Base-by-base conservation (phyloP, 2,113 vertebrate genomes). In the Lamprologus callipterus region DNA sequence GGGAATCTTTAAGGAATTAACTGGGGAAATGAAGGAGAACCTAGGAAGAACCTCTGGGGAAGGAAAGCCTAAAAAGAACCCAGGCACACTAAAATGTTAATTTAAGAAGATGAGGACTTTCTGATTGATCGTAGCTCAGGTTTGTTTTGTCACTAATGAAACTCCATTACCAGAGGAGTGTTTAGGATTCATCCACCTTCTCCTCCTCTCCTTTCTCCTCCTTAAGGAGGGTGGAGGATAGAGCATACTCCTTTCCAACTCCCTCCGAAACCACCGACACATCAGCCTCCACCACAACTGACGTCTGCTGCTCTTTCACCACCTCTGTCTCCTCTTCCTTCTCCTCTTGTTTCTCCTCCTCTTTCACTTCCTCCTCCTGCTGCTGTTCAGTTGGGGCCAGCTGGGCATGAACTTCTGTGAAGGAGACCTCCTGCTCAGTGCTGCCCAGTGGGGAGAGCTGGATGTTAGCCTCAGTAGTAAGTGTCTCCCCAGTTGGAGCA, bases 371-470 rank as follows among this genome's bases (percentile, higher is more conserved):
- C 57, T 60, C 49, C 19, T 91, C 83, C 58, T 96, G 96, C 82
- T 96, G 88, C 94, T 5, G 53, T 47, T 93, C 83, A 0, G 94
- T 94, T 13, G 96, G 91, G 2, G 96, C 96, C 51, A 96, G 87
- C 28, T 97, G 96, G 0, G 97, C 95, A 10, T 97, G 96, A 26
- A 95, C 96, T 88, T 97, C 95, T 0, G 94, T 86, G 0, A 97
- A 95, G 0, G 96, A 91, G 58, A 85, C 17, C 1, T 96, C 96
- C n/a, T 97, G 96, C 12, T 93, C 91, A 0, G 78, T 28, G 70
- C 73, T 80, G 12, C 49, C 83, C 42, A 93, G 49, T 0, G 93
- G 84, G 8, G 91, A 89, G 11, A 94, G 45, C 87, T 96, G 92
- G 31, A 95, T 33, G 3, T 95, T 81, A 4, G 90, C 91, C 47